Base-by-base conservation (phyloP, 2,113 vertebrate species). In the Leucopternis melanops region DNA sequence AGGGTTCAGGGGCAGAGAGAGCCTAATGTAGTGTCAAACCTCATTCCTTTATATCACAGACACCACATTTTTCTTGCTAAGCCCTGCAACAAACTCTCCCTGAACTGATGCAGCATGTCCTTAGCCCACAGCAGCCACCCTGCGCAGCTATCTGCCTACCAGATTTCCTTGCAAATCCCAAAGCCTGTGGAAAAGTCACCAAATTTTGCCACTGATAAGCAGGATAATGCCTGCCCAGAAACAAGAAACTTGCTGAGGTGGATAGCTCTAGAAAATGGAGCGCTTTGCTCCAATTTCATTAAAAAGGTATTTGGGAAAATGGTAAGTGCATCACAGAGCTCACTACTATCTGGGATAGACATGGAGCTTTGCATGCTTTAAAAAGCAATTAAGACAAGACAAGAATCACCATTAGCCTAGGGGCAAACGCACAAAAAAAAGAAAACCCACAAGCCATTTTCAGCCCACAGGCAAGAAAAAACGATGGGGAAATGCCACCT, bases 281-380 rank as follows among this genome's bases (percentile, higher is more conserved):
- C 2, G 3, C 57, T 89, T 38, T 57, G 70, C 70, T 96, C 70
- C 83, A 87, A 52, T 85, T 84, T 95, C 88, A 92, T 95, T 92
- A 52, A 90, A 93, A 90, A 93, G 79, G 81, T 95, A 66, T 95
- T 92, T 90, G 74, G 66, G 84, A 91, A 95, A 91, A 81, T 72
- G 81, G 6, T 77, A 90, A 95, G 80, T 45, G 54, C 29, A 36
- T 44, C 70, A 27, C 4, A 0, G 89, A 91, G 70, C 74, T 94
- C 88, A 75, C 61, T 44, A 23, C 47, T 89, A 69, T 31, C 84
- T 71, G 50, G 52, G 49, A 34, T 7, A 79, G 40, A 78, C 70
- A 69, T 34, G 36, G 44, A 91, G 86, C 80, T 92, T 50, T 71
- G n/a, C 3, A 27, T 27, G 73, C 57, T 90, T 89, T 89, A 87